phyloP scores from a whole-genome alignment of 2,113 vertebrate species.

The Pangasianodon gigas region DNA sequence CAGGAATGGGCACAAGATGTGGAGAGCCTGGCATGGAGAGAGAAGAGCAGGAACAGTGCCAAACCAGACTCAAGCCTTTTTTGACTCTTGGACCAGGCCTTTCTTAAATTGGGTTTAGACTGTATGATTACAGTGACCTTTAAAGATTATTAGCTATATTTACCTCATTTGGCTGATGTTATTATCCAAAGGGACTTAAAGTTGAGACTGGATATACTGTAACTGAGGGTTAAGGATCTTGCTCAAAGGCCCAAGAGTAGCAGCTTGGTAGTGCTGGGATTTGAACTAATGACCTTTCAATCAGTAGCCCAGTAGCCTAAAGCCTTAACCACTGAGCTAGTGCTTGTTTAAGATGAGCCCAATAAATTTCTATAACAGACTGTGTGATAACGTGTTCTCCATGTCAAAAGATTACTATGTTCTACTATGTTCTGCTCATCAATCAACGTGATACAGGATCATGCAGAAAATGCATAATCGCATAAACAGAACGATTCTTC shows the following conservation, averaged over 20 bases:
- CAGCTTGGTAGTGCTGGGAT: neutral
- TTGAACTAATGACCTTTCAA: neutral
- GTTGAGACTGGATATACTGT: neutral
- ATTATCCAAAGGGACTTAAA: neutral
- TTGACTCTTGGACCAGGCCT: conserved; percentile 20
- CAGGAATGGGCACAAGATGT: conserved; percentile 77
- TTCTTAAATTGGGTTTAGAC: neutral
- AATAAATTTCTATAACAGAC: neutral
- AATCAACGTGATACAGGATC: neutral
- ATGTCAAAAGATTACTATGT: neutral
- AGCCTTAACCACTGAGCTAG: neutral
- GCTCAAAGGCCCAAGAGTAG: neutral
- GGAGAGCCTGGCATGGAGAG: conserved; percentile 74
- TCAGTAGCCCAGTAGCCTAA: neutral
- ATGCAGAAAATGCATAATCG: neutral
- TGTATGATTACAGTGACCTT: neutral
- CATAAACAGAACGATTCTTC: neutral
- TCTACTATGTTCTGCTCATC: neutral
- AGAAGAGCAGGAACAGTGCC: conserved; percentile 71
- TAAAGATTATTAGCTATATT: neutral
- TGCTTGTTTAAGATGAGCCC: neutral
- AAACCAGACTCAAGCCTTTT: conserved; percentile 48
- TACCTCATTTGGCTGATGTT: neutral
- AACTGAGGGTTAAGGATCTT: neutral
- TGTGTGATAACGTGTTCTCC: neutral